Conservation (phyloP, 37 sponge, comb jelly and placozoan genomes). For the Geodia barretti region DNA sequence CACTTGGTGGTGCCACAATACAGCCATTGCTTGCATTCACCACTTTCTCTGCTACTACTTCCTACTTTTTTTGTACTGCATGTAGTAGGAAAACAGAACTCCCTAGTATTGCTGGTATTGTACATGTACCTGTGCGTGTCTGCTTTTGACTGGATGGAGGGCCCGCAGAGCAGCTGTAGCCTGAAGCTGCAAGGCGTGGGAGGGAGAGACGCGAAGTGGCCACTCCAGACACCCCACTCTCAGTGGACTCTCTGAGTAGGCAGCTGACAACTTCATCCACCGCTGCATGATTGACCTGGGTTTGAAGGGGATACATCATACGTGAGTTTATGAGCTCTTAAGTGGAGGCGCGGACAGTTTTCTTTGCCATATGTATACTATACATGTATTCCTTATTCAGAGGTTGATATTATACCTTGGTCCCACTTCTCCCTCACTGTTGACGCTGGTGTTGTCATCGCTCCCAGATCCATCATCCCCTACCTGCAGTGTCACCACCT, state of each 20-base stretch:
- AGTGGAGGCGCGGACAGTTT: background rate
- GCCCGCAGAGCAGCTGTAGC: constrained; percentile 73
- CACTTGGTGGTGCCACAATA: background rate
- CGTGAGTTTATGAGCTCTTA: background rate
- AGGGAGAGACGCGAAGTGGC: constrained; percentile 76
- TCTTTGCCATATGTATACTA: too few species aligned
- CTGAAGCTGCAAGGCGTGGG: constrained; percentile 85
- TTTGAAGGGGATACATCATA: background rate
- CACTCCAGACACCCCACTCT: constrained; percentile 87
- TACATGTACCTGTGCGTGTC: constrained; percentile 53
- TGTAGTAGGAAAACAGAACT: background rate
- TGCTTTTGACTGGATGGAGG: constrained; percentile 58
- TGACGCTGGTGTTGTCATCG: constrained; percentile 62
- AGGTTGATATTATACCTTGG: constrained; percentile 31
- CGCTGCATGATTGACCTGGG: constrained; percentile 60
- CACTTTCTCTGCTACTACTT: too few species aligned
- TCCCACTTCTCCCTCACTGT: constrained; percentile 54
- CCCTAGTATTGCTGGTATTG: background rate
- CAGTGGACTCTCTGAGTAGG: constrained; percentile 87
- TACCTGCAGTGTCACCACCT: constrained; percentile 50
- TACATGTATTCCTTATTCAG: background rate
- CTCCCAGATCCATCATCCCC: constrained; percentile 66
- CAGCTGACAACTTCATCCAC: constrained; percentile 88
- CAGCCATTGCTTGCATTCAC: too few species aligned
- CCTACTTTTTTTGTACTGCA: too few species aligned